A percentile compares a stretch with the other conserved stretches of the same genome.
Evolutionary conservation across 2,113 vertebrate genomes (phyloP).

Genomic region (Rafetus swinhoei): DNA sequence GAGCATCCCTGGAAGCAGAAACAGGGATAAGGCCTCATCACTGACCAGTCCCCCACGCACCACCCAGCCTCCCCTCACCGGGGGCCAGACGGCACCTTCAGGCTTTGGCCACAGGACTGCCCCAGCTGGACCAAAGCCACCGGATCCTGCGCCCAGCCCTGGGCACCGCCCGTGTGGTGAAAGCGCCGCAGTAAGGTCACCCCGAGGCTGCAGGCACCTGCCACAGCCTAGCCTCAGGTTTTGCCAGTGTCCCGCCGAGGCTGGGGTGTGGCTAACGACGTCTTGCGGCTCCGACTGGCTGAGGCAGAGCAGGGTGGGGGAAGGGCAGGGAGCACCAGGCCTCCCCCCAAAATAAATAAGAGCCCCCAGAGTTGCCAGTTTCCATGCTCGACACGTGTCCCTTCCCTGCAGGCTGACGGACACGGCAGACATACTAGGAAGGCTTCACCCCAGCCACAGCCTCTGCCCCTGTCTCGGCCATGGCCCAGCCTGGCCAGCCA

Average conservation of each 20-base stretch:
- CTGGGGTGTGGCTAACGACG: background rate
- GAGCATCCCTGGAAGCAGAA: conserved; percentile 82
- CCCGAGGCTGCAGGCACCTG: background rate
- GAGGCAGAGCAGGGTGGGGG: background rate
- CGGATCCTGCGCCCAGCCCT: no score
- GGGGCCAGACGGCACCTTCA: no score
- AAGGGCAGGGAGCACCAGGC: background rate
- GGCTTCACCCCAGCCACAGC: background rate
- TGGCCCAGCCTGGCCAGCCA: background rate
- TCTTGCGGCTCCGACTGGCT: background rate
- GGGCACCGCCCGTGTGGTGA: no score
- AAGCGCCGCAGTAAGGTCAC: rapidly evolving
- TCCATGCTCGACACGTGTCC: background rate
- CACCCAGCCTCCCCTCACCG: background rate
- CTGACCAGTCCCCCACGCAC: rapidly evolving
- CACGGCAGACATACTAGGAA: background rate
- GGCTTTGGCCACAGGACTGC: no score
- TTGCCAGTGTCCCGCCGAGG: background rate
- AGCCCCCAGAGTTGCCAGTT: background rate
- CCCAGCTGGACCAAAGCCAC: background rate
- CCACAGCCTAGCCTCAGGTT: no score
- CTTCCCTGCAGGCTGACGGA: background rate
- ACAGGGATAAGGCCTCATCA: background rate
- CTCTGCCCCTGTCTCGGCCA: background rate
- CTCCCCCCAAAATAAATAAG: background rate